Evolutionary conservation across 2,113 vertebrate genomes (phyloP).

Genomic region (Myodes glareolus): DNA sequence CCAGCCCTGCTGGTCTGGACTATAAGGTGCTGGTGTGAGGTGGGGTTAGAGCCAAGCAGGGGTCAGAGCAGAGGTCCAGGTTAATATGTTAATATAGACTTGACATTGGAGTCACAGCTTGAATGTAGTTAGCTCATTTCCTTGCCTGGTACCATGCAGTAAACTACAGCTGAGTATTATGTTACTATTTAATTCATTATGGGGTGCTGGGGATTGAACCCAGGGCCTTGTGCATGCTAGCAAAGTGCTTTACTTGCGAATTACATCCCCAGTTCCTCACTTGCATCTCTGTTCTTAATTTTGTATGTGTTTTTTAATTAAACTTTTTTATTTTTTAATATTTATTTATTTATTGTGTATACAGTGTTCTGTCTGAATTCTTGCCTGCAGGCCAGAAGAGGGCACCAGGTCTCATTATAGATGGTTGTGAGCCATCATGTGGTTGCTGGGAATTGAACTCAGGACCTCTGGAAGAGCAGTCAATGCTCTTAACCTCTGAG

Average conservation of each 20-base stretch:
- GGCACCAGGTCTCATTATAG: not conserved
- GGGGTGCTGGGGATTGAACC: not conserved
- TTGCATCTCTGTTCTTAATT: not conserved
- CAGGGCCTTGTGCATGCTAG: not conserved
- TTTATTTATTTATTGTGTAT: no score
- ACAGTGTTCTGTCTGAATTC: no score
- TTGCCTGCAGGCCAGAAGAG: no score
- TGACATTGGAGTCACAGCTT: not conserved
- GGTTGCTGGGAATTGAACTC: not conserved
- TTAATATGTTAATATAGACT: slow-evolving; percentile 59
- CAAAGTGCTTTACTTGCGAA: not conserved
- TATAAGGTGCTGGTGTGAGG: not conserved
- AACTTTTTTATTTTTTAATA: no score
- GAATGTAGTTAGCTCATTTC: not conserved
- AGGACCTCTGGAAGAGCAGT: not conserved
- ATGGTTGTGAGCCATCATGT: not conserved
- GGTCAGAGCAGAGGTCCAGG: not conserved
- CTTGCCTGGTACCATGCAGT: not conserved
- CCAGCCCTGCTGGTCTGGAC: not conserved
- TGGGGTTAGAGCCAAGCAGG: slow-evolving; percentile 66
- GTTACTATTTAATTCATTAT: not conserved
- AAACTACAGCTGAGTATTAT: not conserved
- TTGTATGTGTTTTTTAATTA: not conserved
- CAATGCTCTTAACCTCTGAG: not conserved
- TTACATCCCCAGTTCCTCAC: not conserved